phyloP scores from a whole-genome alignment of 2,113 vertebrate species.

The Columba livia region DNA sequence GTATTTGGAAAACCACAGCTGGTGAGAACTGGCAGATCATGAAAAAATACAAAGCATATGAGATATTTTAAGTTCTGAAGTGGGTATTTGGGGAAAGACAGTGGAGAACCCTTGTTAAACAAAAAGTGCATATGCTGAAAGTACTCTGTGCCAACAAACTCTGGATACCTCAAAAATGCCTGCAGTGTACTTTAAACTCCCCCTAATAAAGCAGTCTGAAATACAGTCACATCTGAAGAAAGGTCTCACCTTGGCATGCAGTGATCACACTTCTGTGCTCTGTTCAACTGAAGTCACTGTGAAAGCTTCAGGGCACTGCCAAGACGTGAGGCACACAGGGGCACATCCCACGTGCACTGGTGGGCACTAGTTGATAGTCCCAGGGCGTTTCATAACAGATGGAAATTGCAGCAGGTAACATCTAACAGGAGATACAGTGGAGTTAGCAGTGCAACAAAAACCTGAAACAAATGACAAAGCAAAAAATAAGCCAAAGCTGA shows the following conservation, averaged over 20 bases:
- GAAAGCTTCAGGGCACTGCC: neutral
- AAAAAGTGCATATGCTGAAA: neutral
- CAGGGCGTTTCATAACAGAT: neutral
- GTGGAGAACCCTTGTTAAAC: neutral
- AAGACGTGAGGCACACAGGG: neutral
- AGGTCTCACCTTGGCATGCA: neutral
- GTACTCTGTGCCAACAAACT: neutral
- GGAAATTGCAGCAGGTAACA: neutral
- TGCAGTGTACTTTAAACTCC: neutral
- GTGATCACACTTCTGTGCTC: neutral
- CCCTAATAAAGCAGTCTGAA: neutral
- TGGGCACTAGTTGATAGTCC: neutral
- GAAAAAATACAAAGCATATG: neutral
- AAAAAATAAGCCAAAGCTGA: neutral
- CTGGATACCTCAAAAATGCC: neutral
- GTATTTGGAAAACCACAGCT: constrained; percentile 41
- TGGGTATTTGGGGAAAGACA: neutral
- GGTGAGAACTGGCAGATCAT: neutral
- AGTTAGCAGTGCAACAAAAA: neutral
- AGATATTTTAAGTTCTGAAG: constrained; percentile 11
- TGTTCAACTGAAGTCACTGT: neutral
- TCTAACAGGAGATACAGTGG: neutral
- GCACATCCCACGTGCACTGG: neutral
- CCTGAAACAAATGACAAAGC: neutral
- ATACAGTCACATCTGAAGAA: neutral